Evolutionary conservation across 2,113 vertebrate genomes (phyloP).

Genomic region (Macquaria ambigua): DNA sequence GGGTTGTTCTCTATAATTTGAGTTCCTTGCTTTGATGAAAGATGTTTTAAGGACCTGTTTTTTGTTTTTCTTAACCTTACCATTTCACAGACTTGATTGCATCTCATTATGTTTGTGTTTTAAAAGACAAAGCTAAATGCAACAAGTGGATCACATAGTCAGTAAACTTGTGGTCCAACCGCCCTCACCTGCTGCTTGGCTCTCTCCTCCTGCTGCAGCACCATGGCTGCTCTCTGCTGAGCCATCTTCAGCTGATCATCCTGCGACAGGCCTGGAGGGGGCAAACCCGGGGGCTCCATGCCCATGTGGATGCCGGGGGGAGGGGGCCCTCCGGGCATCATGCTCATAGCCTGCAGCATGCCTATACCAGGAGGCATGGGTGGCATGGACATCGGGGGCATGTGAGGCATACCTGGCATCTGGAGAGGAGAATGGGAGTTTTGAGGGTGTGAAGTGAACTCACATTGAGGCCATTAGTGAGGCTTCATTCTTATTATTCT

Average conservation of each 20-base stretch:
- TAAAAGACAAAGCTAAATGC: not conserved
- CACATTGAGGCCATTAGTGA: not conserved
- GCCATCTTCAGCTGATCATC: constrained; percentile 90
- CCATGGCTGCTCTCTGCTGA: constrained; percentile 89
- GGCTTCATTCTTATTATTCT: not conserved
- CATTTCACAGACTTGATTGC: not conserved
- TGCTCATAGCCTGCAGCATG: constrained; percentile 89
- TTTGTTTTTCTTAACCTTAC: not conserved
- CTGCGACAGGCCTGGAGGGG: constrained; percentile 85
- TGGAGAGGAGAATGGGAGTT: not conserved
- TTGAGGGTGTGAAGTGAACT: not conserved
- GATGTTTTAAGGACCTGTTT: not conserved
- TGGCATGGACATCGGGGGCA: constrained; percentile 87
- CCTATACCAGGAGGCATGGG: constrained; percentile 89
- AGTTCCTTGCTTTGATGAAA: not conserved
- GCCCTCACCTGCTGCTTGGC: constrained; percentile 76
- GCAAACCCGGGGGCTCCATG: constrained; percentile 83
- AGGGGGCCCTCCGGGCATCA: constrained; percentile 86
- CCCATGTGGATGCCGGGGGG: constrained; percentile 85
- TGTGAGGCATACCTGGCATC: constrained; percentile 73
- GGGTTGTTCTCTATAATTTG: not conserved
- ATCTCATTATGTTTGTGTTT: not conserved
- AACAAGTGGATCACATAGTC: not conserved
- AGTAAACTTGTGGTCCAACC: not conserved
- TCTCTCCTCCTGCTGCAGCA: constrained; percentile 89